A percentile compares a stretch with the other conserved stretches of the same genome.
These are phyloP conservation scores for Hemicordylus capensis DNA, from an alignment of 2,113 vertebrate genomes.

Conservation along the genomic window DNA sequence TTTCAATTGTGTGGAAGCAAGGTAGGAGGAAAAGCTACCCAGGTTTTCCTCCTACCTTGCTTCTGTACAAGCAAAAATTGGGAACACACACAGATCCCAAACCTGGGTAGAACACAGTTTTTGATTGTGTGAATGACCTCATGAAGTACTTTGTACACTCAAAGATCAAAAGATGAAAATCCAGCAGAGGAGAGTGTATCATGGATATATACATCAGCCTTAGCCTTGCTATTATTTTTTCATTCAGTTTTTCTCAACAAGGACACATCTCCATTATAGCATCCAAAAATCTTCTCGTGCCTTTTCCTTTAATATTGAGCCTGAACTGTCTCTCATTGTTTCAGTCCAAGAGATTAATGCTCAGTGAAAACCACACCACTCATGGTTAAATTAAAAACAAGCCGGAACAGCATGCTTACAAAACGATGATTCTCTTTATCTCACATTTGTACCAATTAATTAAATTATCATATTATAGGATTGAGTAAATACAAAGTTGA, in stretches of 20 bases:
- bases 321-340: rapidly evolving
- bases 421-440: background rate
- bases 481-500: background rate
- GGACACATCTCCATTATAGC: background rate
- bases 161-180: background rate
- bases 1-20: no score
- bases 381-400: slow-evolving; percentile 21
- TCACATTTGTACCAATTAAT: background rate
- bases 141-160: no score
- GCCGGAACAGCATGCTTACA: background rate
- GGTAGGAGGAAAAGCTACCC: no score
- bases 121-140: no score
- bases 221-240: rapidly evolving
- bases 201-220: rapidly evolving
- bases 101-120: no score
- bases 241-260: rapidly evolving
- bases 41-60: no score
- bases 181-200: background rate
- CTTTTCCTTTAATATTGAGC: background rate
- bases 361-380: background rate
- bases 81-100: no score
- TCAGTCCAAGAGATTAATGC: background rate
- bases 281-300: background rate
- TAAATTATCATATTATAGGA: background rate
- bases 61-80: no score